Evolutionary conservation across 2,797 vertebrate genomes (phyloP).

Genomic region (Gymnothorax reevesii): DNA sequence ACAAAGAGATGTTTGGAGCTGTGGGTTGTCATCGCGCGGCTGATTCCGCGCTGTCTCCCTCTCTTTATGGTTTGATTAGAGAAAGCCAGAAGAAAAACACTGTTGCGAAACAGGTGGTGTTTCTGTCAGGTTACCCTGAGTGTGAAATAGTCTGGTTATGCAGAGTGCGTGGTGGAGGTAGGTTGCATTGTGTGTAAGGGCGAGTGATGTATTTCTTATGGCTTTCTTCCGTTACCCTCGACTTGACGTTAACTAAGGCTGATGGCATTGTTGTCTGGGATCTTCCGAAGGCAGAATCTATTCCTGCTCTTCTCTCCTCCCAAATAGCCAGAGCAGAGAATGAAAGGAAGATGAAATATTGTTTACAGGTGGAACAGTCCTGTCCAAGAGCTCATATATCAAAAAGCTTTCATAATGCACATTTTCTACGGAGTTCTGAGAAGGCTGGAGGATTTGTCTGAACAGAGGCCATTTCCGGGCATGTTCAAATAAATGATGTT

Average conservation of each 20-base stretch:
- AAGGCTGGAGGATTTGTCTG: background rate
- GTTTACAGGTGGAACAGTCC: background rate
- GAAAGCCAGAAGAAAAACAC: conserved; percentile 29
- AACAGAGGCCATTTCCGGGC: background rate
- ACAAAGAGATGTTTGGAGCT: background rate
- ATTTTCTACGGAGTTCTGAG: background rate
- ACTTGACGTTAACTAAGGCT: conserved; percentile 39
- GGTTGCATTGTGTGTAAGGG: too few relatives aligned
- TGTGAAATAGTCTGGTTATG: background rate
- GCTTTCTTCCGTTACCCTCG: conserved; percentile 51
- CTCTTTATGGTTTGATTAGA: conserved; percentile 1
- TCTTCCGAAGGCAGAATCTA: background rate
- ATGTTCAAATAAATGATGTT: background rate
- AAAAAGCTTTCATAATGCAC: background rate
- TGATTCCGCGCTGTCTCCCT: conserved; percentile 4
- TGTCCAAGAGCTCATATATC: background rate
- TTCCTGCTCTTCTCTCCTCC: background rate
- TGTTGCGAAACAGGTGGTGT: conserved; percentile 55
- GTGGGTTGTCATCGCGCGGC: background rate
- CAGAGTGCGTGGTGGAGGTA: too few relatives aligned
- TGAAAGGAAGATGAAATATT: background rate
- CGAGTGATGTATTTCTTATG: conserved; percentile 38
- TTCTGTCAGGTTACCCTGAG: conserved; percentile 46
- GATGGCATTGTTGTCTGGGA: background rate
- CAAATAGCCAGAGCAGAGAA: background rate